Evolutionary conservation across 2,888 invertebrate species (phyloP), one percentile per base, ranked within the genome.

Genomic region (Tetranychus truncatus): DNA sequence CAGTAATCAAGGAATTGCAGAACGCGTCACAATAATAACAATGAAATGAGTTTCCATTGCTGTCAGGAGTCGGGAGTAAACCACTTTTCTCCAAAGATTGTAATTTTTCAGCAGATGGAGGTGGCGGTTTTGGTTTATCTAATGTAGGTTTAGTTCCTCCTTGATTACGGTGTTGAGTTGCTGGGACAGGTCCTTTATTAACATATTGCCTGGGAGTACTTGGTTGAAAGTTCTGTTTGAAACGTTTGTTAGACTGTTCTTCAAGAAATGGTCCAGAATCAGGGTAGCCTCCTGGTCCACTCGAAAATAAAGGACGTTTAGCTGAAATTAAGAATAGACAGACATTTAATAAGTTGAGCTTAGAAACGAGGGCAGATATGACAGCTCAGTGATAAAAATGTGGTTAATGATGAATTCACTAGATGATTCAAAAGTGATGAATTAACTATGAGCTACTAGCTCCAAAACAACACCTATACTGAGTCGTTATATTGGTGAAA

Each of bases 41-140:
- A 15, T 55, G 55, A 15, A 55, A 55, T 55, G 55, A 55, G 55
- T 9, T 15, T 15, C 55, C 55, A 55, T 9, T 15, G 15, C 55
- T 55, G 15, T 55, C 55, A 55, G 55, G 55, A 15, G 55, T 55
- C 6, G 55, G 55, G 7, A 55, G 55, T 15, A 55, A 9, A 15
- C 55, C 55, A 55, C 55, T 55, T 55, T 55, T 55, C 55, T 55
- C 55, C 55, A 55, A 55, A 55, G 55, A 55, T 55, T 55, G 55
- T 7, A 55, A 55, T 15, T 55, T 55, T 7, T 55, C 55, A 9
- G 15, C 5, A 15, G 55, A 55, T 15, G 55, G 55, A 15, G 55
- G 55, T 55, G 55, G 55, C 9, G 55, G 55, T 55, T 55, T 55
- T 15, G 55, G 55, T 15, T 55, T 55, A 15, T 55, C 55, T 55